Base-by-base conservation (phyloP, 2,113 vertebrate genomes). In the Lophura nycthemera region DNA sequence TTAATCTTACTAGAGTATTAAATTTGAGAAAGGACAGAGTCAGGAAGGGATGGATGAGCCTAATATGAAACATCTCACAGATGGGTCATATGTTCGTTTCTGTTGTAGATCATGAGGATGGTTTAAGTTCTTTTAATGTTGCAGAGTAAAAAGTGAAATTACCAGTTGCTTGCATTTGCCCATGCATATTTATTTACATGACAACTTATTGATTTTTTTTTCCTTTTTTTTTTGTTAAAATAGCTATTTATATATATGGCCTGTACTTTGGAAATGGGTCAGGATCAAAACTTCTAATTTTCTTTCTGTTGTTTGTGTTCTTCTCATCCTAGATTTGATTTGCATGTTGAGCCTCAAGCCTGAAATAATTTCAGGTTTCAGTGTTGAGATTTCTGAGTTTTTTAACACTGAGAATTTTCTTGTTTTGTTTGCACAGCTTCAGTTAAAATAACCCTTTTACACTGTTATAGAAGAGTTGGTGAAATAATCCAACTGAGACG, bases 401-500 rank as follows among this genome's bases (percentile, higher is more conserved):
- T 64, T 93, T 79, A 90, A 87, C 63, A 69, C 86, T 50, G 64
- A 87, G 63, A 80, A 73, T 36, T 90, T 93, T 86, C 65, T 84
- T 4, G 36, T 82, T 96, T 89, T 88, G 25, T 95, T 96, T 95
- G 82, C 67, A 56, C 54, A 92, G 60, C 73, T 38, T 70, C 34
- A 25, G 40, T 76, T 94, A 82, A 86, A 95, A 95, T 83, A 94
- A 81, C 34, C 11, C 38, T 90, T 86, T 90, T 88, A 61, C 1
- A 2, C n/a, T 86, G 18, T 81, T 82, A 57, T 11, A 61, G 83
- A 81, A 88, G 79, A 93, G 52, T 77, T 83, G 73, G 73, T 70
- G 73, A 94, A 93, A 24, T 86, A 88, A 93, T 92, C 72, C 73
- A 85, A 88, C 78, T 74, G 79, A 81, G 66, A 92, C 21, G 15